phyloP scores from a whole-genome alignment of 2,888 invertebrate genomes.

The Macrophya alboannulata region DNA sequence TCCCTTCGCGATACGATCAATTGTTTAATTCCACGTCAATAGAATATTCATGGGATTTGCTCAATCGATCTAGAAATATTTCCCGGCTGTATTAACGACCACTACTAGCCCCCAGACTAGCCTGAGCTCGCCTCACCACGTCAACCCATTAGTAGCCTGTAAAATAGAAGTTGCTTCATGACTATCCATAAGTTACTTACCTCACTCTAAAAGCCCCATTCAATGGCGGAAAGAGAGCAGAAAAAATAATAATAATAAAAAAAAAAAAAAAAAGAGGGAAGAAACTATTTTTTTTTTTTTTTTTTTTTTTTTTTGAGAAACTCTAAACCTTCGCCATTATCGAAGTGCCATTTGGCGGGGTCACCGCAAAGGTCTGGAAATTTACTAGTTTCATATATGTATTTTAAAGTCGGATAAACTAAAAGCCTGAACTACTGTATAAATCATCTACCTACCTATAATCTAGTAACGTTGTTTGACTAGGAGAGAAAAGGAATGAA shows the following conservation, averaged over 20 bases:
- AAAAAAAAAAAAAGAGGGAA: neutral
- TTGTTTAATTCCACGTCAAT: slow-evolving; percentile 37
- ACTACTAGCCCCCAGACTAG: neutral
- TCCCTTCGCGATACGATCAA: slow-evolving; percentile 16
- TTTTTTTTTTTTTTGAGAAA: neutral
- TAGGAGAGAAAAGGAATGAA: neutral
- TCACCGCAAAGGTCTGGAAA: neutral
- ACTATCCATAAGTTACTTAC: slow-evolving; percentile 22
- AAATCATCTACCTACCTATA: neutral
- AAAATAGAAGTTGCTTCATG: neutral
- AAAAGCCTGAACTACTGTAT: neutral
- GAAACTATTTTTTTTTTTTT: neutral
- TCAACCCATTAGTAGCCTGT: slow-evolving; percentile 29
- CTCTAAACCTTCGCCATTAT: neutral
- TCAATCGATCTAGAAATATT: slow-evolving; percentile 47
- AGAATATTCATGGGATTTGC: slow-evolving; percentile 47
- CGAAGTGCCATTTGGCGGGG: neutral
- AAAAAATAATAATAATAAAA: neutral
- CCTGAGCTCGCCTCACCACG: neutral
- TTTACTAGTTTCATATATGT: neutral
- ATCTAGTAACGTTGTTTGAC: neutral
- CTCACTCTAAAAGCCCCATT: neutral
- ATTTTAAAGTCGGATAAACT: neutral
- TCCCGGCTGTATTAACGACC: neutral
- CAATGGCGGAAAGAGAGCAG: neutral